Conservation (phyloP, 2,888 invertebrate species). For the Nomada hirtipes region DNA sequence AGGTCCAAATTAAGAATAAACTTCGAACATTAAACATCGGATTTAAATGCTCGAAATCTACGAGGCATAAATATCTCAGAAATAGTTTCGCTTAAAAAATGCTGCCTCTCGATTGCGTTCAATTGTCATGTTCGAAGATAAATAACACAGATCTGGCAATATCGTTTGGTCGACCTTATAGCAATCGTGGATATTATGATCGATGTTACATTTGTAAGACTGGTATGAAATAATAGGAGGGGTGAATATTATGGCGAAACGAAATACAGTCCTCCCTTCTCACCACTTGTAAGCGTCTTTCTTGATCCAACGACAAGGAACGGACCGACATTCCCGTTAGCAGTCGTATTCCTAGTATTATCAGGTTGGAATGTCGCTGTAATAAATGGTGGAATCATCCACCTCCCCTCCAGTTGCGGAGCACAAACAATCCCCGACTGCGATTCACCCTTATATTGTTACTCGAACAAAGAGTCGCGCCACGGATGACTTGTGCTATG, state of each 20-base stretch:
- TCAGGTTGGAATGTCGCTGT: conserved; percentile 81
- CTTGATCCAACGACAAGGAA: conserved; percentile 66
- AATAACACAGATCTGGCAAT: neutral
- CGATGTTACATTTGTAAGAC: conserved; percentile 9
- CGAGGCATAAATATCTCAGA: too few relatives aligned
- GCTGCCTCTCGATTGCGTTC: too few relatives aligned
- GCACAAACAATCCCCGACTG: conserved; percentile 72
- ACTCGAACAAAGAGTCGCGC: conserved; percentile 82
- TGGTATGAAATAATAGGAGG: conserved; percentile 18
- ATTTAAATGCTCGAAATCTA: too few relatives aligned
- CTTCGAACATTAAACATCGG: too few relatives aligned
- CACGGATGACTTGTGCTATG: conserved; percentile 79
- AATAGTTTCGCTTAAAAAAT: too few relatives aligned
- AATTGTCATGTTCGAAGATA: too few relatives aligned
- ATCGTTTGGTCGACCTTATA: neutral
- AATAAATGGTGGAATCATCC: conserved; percentile 82
- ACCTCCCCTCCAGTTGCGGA: conserved; percentile 52
- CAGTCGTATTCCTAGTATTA: conserved; percentile 79
- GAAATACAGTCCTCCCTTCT: conserved; percentile 14
- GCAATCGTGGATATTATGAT: neutral
- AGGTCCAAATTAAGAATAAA: too few relatives aligned
- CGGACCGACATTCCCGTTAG: conserved; percentile 67
- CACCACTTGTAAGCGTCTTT: conserved; percentile 38
- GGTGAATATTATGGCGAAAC: conserved; percentile 20
- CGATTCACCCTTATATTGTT: conserved; percentile 83